phyloP scores from a whole-genome alignment of 2,888 invertebrate species.

The Callimorpha dominula region DNA sequence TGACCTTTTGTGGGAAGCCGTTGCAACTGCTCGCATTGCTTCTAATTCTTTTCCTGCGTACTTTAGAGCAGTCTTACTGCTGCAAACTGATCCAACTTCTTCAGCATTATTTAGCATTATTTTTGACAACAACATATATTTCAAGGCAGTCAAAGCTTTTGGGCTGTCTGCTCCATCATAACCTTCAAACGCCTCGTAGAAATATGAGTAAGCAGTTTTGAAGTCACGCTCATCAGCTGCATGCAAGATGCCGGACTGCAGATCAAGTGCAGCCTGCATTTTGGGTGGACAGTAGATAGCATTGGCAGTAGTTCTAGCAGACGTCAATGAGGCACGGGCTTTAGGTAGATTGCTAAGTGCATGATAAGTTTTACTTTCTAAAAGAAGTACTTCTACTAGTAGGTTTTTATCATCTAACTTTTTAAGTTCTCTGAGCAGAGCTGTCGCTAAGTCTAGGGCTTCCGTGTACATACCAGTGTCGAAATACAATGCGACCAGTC shows the following conservation, averaged over 20 bases:
- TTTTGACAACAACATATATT: slow-evolving; percentile 99
- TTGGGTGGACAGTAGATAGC: slow-evolving; percentile 99
- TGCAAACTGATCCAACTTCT: slow-evolving; percentile 97
- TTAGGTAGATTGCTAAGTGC: slow-evolving; percentile 98
- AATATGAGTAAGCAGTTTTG: slow-evolving; percentile 99
- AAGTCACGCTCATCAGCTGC: slow-evolving; percentile 99
- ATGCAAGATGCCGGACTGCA: slow-evolving; percentile 99
- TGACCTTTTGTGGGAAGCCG: slow-evolving; percentile 98
- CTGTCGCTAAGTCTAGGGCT: slow-evolving; percentile 94
- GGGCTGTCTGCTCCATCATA: slow-evolving; percentile 97
- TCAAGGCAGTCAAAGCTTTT: slow-evolving; percentile 97
- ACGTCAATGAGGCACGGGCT: slow-evolving; percentile 98
- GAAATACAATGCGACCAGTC: slow-evolving; percentile 97
- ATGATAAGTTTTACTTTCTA: slow-evolving; percentile 99
- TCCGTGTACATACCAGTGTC: slow-evolving; percentile 96
- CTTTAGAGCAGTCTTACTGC: slow-evolving; percentile 98
- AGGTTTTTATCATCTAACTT: slow-evolving; percentile 99
- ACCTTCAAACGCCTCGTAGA: slow-evolving; percentile 99
- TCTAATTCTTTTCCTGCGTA: slow-evolving; percentile 98
- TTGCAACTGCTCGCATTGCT: slow-evolving; percentile 99
- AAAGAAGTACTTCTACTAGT: slow-evolving; percentile 98
- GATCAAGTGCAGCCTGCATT: slow-evolving; percentile 98
- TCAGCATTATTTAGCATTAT: slow-evolving; percentile 99
- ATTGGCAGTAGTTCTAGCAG: slow-evolving; percentile 99
- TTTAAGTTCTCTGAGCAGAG: slow-evolving; percentile 97